These are phyloP conservation scores for Notarius lentiginosus DNA, from an alignment of 2,113 vertebrate genomes.

Conservation along the genomic window DNA sequence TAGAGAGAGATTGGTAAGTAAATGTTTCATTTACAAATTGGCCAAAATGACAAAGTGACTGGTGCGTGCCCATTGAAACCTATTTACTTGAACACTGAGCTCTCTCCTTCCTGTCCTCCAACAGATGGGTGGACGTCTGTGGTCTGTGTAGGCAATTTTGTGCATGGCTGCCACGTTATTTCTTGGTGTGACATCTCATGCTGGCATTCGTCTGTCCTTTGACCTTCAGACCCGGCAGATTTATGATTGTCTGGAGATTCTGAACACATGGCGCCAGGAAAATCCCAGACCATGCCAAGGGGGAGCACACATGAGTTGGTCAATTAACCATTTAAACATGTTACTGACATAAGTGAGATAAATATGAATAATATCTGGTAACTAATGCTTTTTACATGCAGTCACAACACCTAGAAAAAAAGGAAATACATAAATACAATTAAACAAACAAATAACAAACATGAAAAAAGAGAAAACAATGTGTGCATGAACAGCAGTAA, in stretches of 20 bases:
- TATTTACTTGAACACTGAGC: constrained; percentile 69
- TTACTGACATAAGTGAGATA: not conserved
- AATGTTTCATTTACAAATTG: constrained; percentile 68
- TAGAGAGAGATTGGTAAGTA: constrained; percentile 47
- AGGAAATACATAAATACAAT: not conserved
- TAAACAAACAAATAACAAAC: not conserved
- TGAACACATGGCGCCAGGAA: constrained; percentile 23
- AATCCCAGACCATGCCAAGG: constrained; percentile 10
- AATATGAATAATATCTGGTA: not conserved
- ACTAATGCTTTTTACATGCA: not conserved
- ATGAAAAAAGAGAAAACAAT: not conserved
- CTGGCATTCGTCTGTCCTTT: constrained; percentile 73
- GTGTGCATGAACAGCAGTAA: not conserved
- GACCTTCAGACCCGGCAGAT: constrained; percentile 77
- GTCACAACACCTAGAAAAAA: not conserved
- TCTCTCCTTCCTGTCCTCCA: constrained; percentile 61
- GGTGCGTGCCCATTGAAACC: constrained; percentile 65
- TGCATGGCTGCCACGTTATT: constrained; percentile 77
- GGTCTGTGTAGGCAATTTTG: constrained; percentile 80
- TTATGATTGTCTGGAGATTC: constrained; percentile 65
- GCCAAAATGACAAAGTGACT: constrained; percentile 46
- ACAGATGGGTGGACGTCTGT: constrained; percentile 77
- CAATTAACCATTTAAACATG: constrained; percentile 21
- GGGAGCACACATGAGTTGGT: not conserved
- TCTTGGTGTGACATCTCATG: constrained; percentile 77